phyloP scores from a whole-genome alignment of 2,888 invertebrate species.

The Tipula vernalis region DNA sequence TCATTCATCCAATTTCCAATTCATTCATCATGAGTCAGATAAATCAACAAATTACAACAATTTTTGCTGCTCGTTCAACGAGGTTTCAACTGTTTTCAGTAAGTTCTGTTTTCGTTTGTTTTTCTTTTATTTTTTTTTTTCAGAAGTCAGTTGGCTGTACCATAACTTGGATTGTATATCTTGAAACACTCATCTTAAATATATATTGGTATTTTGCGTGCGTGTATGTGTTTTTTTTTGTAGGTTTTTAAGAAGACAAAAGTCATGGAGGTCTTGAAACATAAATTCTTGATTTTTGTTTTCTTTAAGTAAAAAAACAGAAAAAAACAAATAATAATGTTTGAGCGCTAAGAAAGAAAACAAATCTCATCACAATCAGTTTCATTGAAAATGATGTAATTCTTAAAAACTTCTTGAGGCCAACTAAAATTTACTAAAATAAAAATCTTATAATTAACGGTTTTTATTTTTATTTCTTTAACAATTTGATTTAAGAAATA shows the following conservation, averaged over 20 bases:
- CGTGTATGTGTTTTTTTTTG: background rate
- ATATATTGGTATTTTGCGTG: background rate
- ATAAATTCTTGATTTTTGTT: background rate
- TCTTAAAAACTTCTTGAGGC: background rate
- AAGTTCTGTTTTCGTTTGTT: background rate
- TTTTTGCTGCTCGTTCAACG: background rate
- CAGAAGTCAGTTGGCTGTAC: background rate
- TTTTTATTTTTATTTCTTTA: background rate
- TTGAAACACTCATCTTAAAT: background rate
- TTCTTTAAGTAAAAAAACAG: background rate
- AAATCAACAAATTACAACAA: background rate
- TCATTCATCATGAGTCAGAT: conserved; percentile 4
- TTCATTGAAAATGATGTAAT: background rate
- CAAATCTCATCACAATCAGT: background rate
- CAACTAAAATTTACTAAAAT: background rate
- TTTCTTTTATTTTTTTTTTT: background rate
- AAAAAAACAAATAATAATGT: background rate
- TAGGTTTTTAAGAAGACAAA: background rate
- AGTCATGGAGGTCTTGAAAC: background rate
- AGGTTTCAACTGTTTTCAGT: background rate
- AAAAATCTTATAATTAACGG: background rate
- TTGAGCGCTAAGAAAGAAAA: background rate
- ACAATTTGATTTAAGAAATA: background rate
- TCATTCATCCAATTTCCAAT: background rate
- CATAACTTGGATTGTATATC: background rate